Base-by-base conservation (phyloP, 2,888 invertebrate species). In the Calliphora vomitoria region DNA sequence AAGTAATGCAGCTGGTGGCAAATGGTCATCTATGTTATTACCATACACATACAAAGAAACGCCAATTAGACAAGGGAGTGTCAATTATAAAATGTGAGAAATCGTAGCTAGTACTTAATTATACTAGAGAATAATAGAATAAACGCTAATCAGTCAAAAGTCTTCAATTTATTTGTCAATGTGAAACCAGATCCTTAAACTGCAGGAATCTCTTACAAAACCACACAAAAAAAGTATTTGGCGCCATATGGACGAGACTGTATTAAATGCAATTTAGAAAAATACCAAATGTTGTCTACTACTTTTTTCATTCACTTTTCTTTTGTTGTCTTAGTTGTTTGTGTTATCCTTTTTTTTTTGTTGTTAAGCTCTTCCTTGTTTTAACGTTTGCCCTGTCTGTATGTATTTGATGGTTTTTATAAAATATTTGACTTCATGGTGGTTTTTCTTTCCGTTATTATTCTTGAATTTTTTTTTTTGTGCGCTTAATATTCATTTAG, bases 221-320 rank as follows among this genome's bases (percentile, higher is more conserved):
- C 50, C 8, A 31, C 31, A 55, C 4, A 55, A 15, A 38, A 41
- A 15, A n/a, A 72, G 11, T 58, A 75, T 68, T 10, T 60, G 85
- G 74, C 85, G 85, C 80, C 85, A 80, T 85, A 74, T 85, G 85
- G 84, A 60, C 85, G 85, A 85, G 80, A 85, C 85, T 85, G 20
- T 74, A 85, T 85, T 85, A 85, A 85, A 85, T 85, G 85, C 85
- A 80, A 80, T 85, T 83, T 76, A 55, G 69, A 76, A 76, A 76
- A 76, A 76, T 50, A 69, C 62, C 69, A 83, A 66, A 62, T 71
- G 68, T 44, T 76, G 76, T 76, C 76, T 75, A 10, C 68, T 25
- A 4, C 25, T 41, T 3, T n/a, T 18, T 50, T 0, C 20, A 41
- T 41, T 41, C 41, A 44, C 4, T 44, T 10, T 50, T 35, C 31